phyloP scores from a whole-genome alignment of 2,888 invertebrate species.

The Scotopteryx bipunctaria region DNA sequence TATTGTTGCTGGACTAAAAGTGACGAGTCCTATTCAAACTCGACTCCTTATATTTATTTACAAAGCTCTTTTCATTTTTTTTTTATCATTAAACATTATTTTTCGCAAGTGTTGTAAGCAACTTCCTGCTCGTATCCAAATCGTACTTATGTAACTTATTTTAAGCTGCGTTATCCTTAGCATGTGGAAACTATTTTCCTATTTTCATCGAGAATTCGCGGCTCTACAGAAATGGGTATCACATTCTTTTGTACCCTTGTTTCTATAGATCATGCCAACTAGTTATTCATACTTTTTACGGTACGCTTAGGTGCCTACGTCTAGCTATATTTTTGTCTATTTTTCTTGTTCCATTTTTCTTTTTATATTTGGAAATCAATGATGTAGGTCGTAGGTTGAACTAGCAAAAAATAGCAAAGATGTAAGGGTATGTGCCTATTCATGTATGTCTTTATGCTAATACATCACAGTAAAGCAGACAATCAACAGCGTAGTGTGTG shows the following conservation, averaged over 20 bases:
- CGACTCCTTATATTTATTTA: not conserved
- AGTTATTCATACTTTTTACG: not conserved
- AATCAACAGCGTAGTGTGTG: no score
- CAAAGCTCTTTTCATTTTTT: not conserved
- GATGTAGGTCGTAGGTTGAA: not conserved
- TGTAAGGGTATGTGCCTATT: not conserved
- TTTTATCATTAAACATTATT: constrained; percentile 5
- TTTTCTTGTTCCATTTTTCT: no score
- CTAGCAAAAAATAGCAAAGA: no score
- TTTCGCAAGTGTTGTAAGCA: constrained; percentile 14
- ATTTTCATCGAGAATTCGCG: constrained; percentile 25
- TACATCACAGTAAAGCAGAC: no score
- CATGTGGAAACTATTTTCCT: constrained; percentile 34
- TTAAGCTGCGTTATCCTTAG: constrained; percentile 27
- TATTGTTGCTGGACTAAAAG: no score
- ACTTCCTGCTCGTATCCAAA: constrained; percentile 22
- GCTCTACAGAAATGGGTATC: constrained; percentile 13
- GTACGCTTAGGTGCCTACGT: no score
- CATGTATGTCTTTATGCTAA: no score
- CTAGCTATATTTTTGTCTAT: no score
- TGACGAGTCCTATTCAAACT: not conserved
- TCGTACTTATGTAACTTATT: constrained; percentile 33
- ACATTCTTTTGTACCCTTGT: constrained; percentile 13
- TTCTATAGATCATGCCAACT: constrained; percentile 13
- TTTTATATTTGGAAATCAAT: not conserved